Evolutionary conservation across 2,113 vertebrate genomes (phyloP), one percentile per base, ranked within the genome.

Genomic region (Tiliqua scincoides): DNA sequence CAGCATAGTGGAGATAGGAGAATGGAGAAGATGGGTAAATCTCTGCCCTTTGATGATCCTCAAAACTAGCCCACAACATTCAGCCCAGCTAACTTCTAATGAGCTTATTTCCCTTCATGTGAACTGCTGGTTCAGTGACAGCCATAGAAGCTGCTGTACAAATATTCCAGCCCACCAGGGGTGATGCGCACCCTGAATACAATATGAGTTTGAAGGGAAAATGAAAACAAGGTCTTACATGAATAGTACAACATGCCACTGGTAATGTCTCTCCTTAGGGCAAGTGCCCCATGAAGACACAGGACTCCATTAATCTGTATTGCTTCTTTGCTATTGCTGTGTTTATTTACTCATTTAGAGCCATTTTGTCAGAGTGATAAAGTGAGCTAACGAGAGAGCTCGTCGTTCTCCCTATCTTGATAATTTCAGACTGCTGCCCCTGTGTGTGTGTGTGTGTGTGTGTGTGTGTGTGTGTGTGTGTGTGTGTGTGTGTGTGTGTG

Each of bases 401-500:
- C 77, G 93, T 94, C 88, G 93, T 88, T 85, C 88, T 73, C 91
- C 76, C 85, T 92, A 73, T 90, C 88, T 84, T 91, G 77, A 86
- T 89, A 88, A 92, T 92, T 94, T 94, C 91, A 89, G 82, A 91
- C 87, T 92, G 82, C 89, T 92, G 80, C 79, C 86, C 17, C 94
- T 0, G 1, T 80, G 85, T 91, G 88, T 91, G 87, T 35, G 71
- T 80, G 81, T 84, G 72, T 91, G 85, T 52, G 82, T 43, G 30
- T 67, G 65, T 70, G 32, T 79, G 59, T 18, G 32, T 12, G 27
- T 52, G 65, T 35, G 48, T 62, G 37, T 89, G 7, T 3, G 85
- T 83, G 85, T 1, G 0, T 87, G 89, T 37, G 27, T 52, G 65
- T 35, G 48, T 62, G 37, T 89, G 7, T 3, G 85, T 83, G 85